phyloP scores from a whole-genome alignment of 2,888 invertebrate species.

The Gasteruption jaculator region DNA sequence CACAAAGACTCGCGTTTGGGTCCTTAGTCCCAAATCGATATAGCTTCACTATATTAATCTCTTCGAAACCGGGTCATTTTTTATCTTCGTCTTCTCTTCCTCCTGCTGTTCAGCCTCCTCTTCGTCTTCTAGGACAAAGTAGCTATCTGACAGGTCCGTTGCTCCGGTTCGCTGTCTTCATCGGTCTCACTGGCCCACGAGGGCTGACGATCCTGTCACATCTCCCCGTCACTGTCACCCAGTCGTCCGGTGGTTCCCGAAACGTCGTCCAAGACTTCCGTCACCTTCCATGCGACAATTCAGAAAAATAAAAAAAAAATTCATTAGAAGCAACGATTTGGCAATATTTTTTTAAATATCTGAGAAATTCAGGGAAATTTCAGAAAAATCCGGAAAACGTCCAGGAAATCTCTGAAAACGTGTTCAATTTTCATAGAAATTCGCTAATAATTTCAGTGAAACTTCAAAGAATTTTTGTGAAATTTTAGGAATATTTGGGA shows the following conservation, averaged over 20 bases:
- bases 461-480: too few relatives aligned
- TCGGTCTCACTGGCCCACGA: conserved; percentile 46
- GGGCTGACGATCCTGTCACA: conserved; percentile 44
- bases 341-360: not conserved
- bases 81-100: not conserved
- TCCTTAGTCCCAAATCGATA: not conserved
- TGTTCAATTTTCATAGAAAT: too few relatives aligned
- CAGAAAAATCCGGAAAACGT: not conserved
- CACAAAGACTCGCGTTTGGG: too few relatives aligned
- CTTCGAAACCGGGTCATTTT: too few relatives aligned
- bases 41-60: too few relatives aligned
- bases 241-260: conserved; percentile 35
- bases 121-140: conserved; percentile 36
- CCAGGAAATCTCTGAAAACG: too few relatives aligned
- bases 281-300: conserved; percentile 29
- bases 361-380: too few relatives aligned
- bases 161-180: conserved; percentile 43
- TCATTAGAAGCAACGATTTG: not conserved
- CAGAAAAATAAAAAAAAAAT: not conserved
- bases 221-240: conserved; percentile 38
- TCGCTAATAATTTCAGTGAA: too few relatives aligned
- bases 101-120: not conserved
- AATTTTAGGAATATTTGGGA: too few relatives aligned
- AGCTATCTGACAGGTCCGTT: conserved; percentile 42
- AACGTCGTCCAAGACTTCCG: conserved; percentile 41